Conservation (phyloP, 2,797 vertebrate genomes). For the Tolypeutes matacus region DNA sequence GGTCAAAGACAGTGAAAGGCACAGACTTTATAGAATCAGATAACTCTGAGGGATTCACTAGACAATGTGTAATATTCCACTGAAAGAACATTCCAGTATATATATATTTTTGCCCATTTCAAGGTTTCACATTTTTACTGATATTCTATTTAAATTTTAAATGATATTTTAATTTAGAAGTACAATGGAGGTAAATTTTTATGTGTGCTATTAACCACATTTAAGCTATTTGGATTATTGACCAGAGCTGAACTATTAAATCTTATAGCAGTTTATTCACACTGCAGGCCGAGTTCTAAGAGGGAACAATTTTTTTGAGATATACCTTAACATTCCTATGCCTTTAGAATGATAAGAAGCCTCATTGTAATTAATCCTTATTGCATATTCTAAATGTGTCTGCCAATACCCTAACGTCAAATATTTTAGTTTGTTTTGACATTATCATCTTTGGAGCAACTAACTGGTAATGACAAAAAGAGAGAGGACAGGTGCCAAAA, state of each 20-base stretch:
- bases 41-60: neutral
- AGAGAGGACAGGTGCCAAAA: neutral
- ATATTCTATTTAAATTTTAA: neutral
- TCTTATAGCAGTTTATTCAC: constrained; percentile 9
- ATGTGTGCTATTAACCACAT: neutral
- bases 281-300: neutral
- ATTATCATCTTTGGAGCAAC: neutral
- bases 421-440: neutral
- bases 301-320: neutral
- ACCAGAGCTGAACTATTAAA: neutral
- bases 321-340: neutral
- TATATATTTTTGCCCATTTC: neutral
- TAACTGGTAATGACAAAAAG: neutral
- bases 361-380: neutral
- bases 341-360: neutral
- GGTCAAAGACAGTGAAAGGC: neutral
- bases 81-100: neutral
- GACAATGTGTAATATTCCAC: neutral
- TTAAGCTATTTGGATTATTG: neutral
- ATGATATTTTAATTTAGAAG: neutral
- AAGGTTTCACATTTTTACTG: neutral
- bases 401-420: neutral
- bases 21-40: neutral
- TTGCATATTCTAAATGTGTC: neutral
- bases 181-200: neutral